Evolutionary conservation across 1,140 invertebrate species (phyloP).

Genomic region (Heliconius himera): DNA sequence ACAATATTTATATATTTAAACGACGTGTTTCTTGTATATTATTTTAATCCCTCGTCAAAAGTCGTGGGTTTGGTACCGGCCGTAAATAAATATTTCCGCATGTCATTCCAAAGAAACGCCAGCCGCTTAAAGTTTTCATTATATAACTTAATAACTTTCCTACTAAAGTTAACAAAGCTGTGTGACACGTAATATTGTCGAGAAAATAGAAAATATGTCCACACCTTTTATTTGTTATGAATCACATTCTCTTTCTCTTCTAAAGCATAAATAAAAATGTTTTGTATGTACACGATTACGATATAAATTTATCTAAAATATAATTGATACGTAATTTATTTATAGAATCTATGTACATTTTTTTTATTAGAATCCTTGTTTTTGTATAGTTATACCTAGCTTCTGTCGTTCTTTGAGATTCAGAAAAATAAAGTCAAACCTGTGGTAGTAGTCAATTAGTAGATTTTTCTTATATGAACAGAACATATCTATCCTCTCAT

Average conservation of each 20-base stretch:
- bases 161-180: conserved; percentile 29
- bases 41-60: too few relatives aligned
- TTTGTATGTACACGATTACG: too few relatives aligned
- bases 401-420: too few relatives aligned
- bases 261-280: neutral
- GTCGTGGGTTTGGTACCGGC: neutral
- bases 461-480: too few relatives aligned
- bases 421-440: too few relatives aligned
- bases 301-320: neutral
- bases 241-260: neutral
- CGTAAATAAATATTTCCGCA: conserved; percentile 24
- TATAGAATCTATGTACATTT: too few relatives aligned
- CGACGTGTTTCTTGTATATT: too few relatives aligned
- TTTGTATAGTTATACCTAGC: too few relatives aligned
- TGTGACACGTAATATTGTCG: conserved; percentile 17
- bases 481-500: too few relatives aligned
- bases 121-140: conserved; percentile 27
- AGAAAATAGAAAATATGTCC: conserved; percentile 14
- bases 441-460: too few relatives aligned
- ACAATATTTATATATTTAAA: too few relatives aligned
- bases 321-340: neutral
- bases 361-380: too few relatives aligned
- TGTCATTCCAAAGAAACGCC: conserved; percentile 18
- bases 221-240: neutral
- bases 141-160: conserved; percentile 29